Base-by-base conservation (phyloP, 1,140 invertebrate genomes). In the Drosophila lini region DNA sequence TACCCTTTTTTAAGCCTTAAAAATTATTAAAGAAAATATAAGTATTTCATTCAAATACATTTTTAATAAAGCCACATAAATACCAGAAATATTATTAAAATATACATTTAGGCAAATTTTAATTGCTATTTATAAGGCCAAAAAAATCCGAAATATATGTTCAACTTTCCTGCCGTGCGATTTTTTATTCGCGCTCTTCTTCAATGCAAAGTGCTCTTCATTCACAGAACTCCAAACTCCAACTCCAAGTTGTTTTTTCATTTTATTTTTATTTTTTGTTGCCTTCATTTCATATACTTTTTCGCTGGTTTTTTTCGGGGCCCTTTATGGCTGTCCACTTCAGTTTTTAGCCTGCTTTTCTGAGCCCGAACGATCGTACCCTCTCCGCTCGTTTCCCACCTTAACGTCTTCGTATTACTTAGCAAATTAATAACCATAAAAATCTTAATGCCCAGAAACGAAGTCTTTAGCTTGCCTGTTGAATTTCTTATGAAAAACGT, bases 401-500 rank as follows among this genome's bases (percentile, higher is more conserved):
- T 64, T 70, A 71, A 57, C 68, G 78, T 80, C 84, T 80, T 80
- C 80, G 76, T 88, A 88, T 88, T 88, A 88, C 80, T 88, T 88
- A 89, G 83, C 83, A 89, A 88, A 88, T 88, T 88, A 88, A 88
- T 88, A 88, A 88, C 83, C 83, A 88, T 88, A 88, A 88, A 88
- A 88, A 88, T 89, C 84, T 88, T 88, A 89, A 88, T 88, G 84
- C 77, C 80, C 77, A 86, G 80, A 80, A 89, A 82, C 83, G 68
- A 86, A 88, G 88, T 88, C 84, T 89, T 83, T 68, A 83, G 84
- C 73, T 89, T 88, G 77, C 80, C 84, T 84, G 83, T 68, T 88
- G 83, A 89, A 88, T 89, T 88, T 88, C 83, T 89, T 78, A 83
- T 71, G 83, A 88, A 88, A 88, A 89, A 83, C 80, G 62, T 78